Evolutionary conservation across 1,140 invertebrate species (phyloP).

Genomic region (Zaprionus africanus): DNA sequence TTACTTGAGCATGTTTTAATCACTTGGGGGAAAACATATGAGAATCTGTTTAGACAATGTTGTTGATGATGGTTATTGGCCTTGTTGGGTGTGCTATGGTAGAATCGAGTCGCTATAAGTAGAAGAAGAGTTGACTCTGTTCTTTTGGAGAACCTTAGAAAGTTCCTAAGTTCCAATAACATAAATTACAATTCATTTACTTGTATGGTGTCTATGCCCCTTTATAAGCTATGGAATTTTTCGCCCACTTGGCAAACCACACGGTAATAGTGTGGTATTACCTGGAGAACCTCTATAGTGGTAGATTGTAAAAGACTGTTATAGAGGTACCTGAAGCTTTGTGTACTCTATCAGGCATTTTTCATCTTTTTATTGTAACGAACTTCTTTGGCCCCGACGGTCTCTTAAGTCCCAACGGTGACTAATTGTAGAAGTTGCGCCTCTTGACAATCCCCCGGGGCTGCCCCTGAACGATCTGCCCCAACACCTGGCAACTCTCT

Average conservation of each 20-base stretch:
- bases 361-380: constrained; percentile 27
- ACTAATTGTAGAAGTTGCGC: constrained; percentile 65
- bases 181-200: not conserved
- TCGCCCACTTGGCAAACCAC: not conserved
- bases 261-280: not conserved
- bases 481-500: constrained; percentile 28
- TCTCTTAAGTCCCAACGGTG: constrained; percentile 59
- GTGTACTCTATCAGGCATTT: constrained; percentile 12
- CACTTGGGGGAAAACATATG: constrained; percentile 51
- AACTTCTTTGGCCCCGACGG: constrained; percentile 27
- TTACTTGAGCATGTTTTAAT: constrained; percentile 66
- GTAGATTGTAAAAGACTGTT: constrained; percentile 1
- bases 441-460: constrained; percentile 8
- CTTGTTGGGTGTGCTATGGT: constrained; percentile 20
- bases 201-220: not conserved
- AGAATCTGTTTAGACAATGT: constrained; percentile 24
- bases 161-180: not conserved
- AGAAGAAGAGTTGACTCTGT: too few relatives aligned
- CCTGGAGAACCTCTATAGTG: constrained; percentile 7
- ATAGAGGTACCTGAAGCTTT: constrained; percentile 25
- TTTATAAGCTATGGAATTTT: not conserved
- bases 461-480: not conserved
- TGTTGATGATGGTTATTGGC: constrained; percentile 21
- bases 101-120: too few relatives aligned
- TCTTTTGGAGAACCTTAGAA: not conserved